These are phyloP conservation scores for Spilarctia lutea DNA, from an alignment of 2,888 invertebrate genomes.

Conservation along the genomic window DNA sequence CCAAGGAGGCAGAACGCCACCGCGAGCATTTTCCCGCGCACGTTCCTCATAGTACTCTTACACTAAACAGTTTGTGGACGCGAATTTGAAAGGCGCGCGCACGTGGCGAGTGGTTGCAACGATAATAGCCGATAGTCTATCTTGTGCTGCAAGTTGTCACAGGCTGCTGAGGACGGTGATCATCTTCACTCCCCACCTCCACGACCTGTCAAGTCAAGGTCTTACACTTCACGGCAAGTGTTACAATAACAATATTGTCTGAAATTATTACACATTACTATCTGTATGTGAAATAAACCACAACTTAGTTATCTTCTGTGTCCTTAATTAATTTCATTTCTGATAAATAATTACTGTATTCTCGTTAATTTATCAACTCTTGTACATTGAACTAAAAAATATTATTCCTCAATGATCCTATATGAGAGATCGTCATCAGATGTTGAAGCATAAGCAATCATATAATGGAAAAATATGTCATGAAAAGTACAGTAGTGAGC, in stretches of 20 bases:
- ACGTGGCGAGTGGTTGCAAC: background rate
- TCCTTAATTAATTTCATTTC: too few species aligned
- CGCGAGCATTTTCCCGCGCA: background rate
- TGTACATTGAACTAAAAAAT: too few species aligned
- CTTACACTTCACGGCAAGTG: background rate
- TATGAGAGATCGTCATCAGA: too few species aligned
- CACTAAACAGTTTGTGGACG: background rate
- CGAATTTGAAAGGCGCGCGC: background rate
- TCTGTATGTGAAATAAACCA: background rate
- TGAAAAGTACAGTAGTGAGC: too few species aligned
- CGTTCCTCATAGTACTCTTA: background rate
- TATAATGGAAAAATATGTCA: too few species aligned
- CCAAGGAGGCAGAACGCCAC: background rate
- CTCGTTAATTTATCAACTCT: too few species aligned
- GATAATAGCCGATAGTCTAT: background rate
- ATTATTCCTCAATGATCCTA: too few species aligned
- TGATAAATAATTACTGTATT: too few species aligned
- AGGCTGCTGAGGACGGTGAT: background rate
- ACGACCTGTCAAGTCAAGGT: background rate
- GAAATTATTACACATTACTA: background rate
- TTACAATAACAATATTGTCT: background rate
- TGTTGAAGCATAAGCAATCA: too few species aligned
- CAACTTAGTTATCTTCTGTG: background rate
- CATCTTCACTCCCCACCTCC: conserved; percentile 3
- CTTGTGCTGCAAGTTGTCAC: background rate